phyloP scores from a whole-genome alignment of 2,888 invertebrate genomes.

The Monoplex corrugatus region DNA sequence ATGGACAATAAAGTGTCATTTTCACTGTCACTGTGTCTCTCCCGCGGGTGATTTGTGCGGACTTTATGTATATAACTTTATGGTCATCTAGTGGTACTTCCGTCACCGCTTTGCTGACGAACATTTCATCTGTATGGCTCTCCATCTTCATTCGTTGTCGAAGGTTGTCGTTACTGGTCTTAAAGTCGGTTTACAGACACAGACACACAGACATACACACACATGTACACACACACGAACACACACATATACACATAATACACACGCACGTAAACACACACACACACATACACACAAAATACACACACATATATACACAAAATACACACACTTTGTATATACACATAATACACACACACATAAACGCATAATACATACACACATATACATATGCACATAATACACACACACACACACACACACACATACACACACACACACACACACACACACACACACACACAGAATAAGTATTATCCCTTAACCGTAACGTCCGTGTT shows the following conservation, averaged over 20 bases:
- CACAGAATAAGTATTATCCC: too few species aligned
- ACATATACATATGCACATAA: neutral
- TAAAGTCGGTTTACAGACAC: too few species aligned
- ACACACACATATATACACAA: neutral
- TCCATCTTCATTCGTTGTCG: too few species aligned
- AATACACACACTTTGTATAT: neutral
- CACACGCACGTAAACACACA: neutral
- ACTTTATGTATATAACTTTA: too few species aligned
- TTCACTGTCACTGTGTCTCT: too few species aligned
- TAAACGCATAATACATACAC: neutral
- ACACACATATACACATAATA: neutral
- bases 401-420: conserved; percentile 1
- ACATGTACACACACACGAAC: neutral
- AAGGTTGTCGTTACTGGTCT: too few species aligned
- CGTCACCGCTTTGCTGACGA: too few species aligned
- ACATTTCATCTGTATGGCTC: too few species aligned
- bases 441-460: conserved; percentile 23
- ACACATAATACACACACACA: neutral
- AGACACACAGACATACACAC: neutral
- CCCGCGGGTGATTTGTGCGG: too few species aligned
- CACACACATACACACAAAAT: neutral
- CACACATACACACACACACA: conserved; percentile 11
- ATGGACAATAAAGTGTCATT: too few species aligned
- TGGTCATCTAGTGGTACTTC: too few species aligned
- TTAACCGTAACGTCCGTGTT: too few species aligned